Evolutionary conservation across 2,888 invertebrate species (phyloP).

Genomic region (Physocephala rufipes): DNA sequence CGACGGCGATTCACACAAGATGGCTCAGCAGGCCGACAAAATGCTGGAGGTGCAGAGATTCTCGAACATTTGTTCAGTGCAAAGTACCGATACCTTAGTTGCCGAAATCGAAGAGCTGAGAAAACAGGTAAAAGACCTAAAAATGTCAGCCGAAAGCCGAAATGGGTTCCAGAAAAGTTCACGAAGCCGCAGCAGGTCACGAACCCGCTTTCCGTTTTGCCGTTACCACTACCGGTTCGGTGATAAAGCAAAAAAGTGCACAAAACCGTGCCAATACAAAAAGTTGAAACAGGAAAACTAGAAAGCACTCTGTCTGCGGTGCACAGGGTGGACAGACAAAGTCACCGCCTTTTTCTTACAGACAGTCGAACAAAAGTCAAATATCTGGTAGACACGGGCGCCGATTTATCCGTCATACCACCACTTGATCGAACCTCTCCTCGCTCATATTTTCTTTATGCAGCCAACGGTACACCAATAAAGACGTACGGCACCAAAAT

Average conservation of each 20-base stretch:
- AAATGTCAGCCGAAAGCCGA: background rate
- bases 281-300: slow-evolving; percentile 29
- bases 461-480: slow-evolving; percentile 36
- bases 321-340: slow-evolving; percentile 11
- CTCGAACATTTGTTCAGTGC: slow-evolving; percentile 18
- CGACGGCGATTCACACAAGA: slow-evolving; percentile 24
- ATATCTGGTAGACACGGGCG: slow-evolving; percentile 22
- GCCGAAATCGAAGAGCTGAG: slow-evolving; percentile 28
- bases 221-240: slow-evolving; percentile 27
- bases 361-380: slow-evolving; percentile 7
- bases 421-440: slow-evolving; percentile 12
- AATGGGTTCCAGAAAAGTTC: background rate
- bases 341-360: slow-evolving; percentile 23
- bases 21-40: slow-evolving; percentile 33
- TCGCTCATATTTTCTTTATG: slow-evolving; percentile 13
- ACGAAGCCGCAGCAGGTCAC: background rate
- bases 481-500: slow-evolving; percentile 36
- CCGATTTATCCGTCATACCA: background rate
- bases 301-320: slow-evolving; percentile 27
- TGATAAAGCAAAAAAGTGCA: slow-evolving; percentile 25
- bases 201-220: background rate
- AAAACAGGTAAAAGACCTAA: slow-evolving; percentile 24
- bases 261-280: slow-evolving; percentile 36
- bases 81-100: slow-evolving; percentile 1
- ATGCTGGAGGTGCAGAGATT: slow-evolving; percentile 21